phyloP scores from a whole-genome alignment of 2,888 invertebrate species.

The Trachelus stipa region DNA sequence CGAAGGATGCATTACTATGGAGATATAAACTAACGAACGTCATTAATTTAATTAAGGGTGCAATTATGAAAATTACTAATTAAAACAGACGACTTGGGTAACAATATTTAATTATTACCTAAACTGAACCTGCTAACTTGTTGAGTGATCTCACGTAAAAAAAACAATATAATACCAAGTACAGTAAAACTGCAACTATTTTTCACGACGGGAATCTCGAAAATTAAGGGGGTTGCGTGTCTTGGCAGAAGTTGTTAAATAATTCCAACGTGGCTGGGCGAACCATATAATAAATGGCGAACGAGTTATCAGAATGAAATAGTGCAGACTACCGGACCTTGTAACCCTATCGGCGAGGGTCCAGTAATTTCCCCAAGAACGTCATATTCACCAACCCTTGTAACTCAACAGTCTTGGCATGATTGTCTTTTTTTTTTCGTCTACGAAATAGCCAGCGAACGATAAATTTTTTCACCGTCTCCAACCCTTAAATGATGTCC shows the following conservation, averaged over 20 bases:
- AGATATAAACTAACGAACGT: not conserved
- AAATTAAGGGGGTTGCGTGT: not conserved
- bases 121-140: not conserved
- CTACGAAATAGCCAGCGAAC: not conserved
- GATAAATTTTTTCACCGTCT: not conserved
- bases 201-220: not conserved
- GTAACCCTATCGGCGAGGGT: not conserved
- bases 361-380: not conserved
- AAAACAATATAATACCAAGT: not conserved
- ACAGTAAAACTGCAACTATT: not conserved
- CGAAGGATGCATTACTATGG: not conserved
- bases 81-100: not conserved
- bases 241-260: constrained; percentile 3
- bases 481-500: not conserved
- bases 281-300: constrained; percentile 4
- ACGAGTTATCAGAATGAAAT: not conserved
- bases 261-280: not conserved
- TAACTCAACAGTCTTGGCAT: not conserved
- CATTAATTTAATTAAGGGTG: not conserved
- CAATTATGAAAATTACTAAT: not conserved
- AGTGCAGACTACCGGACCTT: not conserved
- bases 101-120: not conserved
- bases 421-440: not conserved
- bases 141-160: not conserved
- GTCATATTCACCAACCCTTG: not conserved